A percentile compares a stretch with the other conserved stretches of the same genome.
These are phyloP conservation scores for Gadus macrocephalus DNA, from an alignment of 2,113 vertebrate genomes.

Conservation along the genomic window DNA sequence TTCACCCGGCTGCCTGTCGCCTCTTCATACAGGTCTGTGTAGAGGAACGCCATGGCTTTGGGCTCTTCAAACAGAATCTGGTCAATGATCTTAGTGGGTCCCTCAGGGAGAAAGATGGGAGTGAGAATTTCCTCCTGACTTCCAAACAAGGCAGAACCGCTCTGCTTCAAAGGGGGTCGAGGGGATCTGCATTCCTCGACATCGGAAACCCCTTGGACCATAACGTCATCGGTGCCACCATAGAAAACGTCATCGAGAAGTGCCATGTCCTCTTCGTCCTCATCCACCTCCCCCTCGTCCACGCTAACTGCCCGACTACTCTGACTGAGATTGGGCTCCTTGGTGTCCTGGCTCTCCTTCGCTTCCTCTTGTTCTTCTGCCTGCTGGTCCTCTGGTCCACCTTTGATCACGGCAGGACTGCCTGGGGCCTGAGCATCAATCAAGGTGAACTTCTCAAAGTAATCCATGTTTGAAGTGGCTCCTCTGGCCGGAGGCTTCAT, in stretches of 20 bases:
- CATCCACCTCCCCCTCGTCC: slow-evolving; percentile 37
- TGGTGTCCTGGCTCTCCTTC: slow-evolving; percentile 20
- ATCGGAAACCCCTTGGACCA: slow-evolving; percentile 28
- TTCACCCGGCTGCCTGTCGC: slow-evolving; percentile 71
- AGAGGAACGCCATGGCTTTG: slow-evolving; percentile 86
- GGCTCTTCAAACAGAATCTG: slow-evolving; percentile 85
- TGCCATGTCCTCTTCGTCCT: slow-evolving; percentile 70
- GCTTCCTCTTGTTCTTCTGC: slow-evolving; percentile 24
- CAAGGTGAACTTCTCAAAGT: slow-evolving; percentile 88
- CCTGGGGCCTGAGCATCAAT: slow-evolving; percentile 77
- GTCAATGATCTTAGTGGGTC: slow-evolving; percentile 77
- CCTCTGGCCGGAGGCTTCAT: slow-evolving; percentile 28
- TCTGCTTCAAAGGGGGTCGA: slow-evolving; percentile 61
- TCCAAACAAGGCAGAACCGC: slow-evolving; percentile 78
- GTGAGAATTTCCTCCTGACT: slow-evolving; percentile 79
- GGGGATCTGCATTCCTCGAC: slow-evolving; percentile 31
- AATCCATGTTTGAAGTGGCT: slow-evolving; percentile 72
- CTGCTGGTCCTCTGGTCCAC: slow-evolving; percentile 28
- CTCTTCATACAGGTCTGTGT: slow-evolving; percentile 87
- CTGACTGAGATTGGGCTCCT: slow-evolving; percentile 14
- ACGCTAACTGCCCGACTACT: slow-evolving; percentile 24
- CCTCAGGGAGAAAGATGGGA: slow-evolving; percentile 78
- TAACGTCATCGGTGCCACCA: slow-evolving; percentile 45
- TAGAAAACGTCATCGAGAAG: slow-evolving; percentile 86
- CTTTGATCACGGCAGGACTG: slow-evolving; percentile 25